Percentiles rank a stretch among this genome's conserved stretches.
These are phyloP conservation scores for Pangasius macronema DNA, from an alignment of 2,797 vertebrate genomes.

Conservation along the genomic window DNA sequence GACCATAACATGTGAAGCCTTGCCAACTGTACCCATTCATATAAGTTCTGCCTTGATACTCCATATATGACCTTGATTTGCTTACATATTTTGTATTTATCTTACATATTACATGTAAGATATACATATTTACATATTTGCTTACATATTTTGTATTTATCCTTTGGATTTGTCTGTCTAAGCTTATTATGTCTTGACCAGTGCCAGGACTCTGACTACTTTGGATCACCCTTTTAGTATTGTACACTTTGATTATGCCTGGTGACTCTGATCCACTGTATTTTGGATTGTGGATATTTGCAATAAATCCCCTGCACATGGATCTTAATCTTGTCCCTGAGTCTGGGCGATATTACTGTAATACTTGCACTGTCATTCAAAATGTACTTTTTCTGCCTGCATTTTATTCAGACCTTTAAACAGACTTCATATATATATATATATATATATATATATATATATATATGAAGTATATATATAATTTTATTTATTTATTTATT, in stretches of 20 bases:
- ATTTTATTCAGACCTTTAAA: background rate
- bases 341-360: background rate
- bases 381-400: background rate
- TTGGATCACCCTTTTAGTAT: background rate
- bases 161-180: background rate
- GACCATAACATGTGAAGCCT: background rate
- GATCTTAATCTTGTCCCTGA: background rate
- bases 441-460: too few relatives aligned
- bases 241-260: background rate
- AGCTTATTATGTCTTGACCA: background rate
- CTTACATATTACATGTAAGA: too few relatives aligned
- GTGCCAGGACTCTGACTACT: background rate
- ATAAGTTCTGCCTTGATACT: background rate
- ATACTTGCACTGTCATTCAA: background rate
- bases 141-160: background rate
- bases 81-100: background rate
- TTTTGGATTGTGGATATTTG: background rate
- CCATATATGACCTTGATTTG: background rate
- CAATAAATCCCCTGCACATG: background rate
- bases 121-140: too few relatives aligned
- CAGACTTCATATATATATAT: background rate
- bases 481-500: too few relatives aligned
- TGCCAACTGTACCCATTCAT: background rate
- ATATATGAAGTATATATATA: too few relatives aligned
- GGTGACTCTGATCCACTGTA: background rate